Percentiles rank a stretch among this genome's conserved stretches.
Conservation (phyloP, 2,797 vertebrate species). For the Diplodus sargus region DNA sequence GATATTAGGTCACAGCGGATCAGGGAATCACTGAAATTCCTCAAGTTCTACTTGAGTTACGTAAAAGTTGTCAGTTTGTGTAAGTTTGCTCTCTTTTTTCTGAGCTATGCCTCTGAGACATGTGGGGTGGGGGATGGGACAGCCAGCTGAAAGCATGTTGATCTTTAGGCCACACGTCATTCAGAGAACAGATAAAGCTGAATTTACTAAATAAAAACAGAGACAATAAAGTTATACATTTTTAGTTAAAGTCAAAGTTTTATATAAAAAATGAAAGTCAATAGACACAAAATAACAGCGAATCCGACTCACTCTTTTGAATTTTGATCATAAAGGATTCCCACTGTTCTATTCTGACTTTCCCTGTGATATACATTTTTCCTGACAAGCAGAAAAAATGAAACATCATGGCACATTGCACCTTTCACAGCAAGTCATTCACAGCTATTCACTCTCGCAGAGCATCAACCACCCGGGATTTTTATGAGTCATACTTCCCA, state of each 20-base stretch:
- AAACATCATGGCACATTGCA: conserved; percentile 6
- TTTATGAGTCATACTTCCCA: neutral
- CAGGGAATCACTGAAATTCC: conserved; percentile 15
- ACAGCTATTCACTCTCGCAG: neutral
- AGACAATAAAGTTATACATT: too few species aligned
- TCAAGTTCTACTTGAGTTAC: neutral
- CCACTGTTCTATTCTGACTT: neutral
- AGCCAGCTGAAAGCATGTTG: neutral
- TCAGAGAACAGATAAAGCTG: neutral
- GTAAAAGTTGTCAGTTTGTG: neutral
- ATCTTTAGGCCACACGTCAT: neutral
- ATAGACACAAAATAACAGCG: neutral
- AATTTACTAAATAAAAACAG: neutral
- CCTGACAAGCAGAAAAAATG: conserved; percentile 8
- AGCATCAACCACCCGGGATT: neutral
- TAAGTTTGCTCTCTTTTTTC: neutral
- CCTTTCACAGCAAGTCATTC: neutral
- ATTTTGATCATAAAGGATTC: conserved; percentile 5
- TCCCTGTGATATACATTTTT: neutral
- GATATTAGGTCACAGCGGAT: conserved; percentile 35
- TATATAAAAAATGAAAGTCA: too few species aligned
- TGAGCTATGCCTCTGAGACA: neutral
- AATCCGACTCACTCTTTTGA: neutral
- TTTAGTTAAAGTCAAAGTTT: too few species aligned
- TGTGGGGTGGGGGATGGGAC: neutral